phyloP scores from a whole-genome alignment of 1,140 invertebrate genomes.

The Oscheius sp. region DNA sequence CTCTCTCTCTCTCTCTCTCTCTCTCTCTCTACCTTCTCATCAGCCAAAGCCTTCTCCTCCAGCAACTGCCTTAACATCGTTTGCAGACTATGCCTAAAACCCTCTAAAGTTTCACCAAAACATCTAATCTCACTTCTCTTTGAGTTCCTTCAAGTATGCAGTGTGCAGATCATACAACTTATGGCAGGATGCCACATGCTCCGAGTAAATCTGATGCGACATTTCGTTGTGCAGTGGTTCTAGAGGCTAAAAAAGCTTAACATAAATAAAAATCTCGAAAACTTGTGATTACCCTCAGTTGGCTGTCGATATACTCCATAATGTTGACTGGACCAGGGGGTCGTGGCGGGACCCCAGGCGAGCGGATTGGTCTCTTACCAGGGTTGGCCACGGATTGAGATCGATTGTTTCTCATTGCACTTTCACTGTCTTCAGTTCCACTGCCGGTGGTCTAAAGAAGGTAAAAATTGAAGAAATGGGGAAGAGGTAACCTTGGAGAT shows the following conservation, averaged over 20 bases:
- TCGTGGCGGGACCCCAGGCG: neutral
- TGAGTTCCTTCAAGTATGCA: neutral
- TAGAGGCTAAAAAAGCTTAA: neutral
- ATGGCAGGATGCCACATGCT: neutral
- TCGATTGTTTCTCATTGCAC: neutral
- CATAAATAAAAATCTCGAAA: neutral
- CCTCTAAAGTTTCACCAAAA: neutral
- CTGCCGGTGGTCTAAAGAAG: neutral
- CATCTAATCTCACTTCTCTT: neutral
- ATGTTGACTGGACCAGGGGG: neutral
- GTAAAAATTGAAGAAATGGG: too few relatives aligned
- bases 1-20: neutral
- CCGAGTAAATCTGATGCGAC: neutral
- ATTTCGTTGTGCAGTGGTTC: neutral
- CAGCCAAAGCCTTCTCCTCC: neutral
- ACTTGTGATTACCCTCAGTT: neutral
- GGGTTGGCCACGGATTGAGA: neutral
- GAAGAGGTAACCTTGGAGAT: constrained; percentile 2
- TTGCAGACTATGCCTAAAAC: neutral
- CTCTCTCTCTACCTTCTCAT: neutral
- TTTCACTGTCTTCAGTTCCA: neutral
- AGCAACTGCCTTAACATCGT: neutral
- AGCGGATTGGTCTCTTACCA: neutral
- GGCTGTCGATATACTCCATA: neutral
- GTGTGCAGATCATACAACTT: neutral